Base-by-base conservation (phyloP, 2,888 invertebrate genomes). In the Gymnocheta viridis region DNA sequence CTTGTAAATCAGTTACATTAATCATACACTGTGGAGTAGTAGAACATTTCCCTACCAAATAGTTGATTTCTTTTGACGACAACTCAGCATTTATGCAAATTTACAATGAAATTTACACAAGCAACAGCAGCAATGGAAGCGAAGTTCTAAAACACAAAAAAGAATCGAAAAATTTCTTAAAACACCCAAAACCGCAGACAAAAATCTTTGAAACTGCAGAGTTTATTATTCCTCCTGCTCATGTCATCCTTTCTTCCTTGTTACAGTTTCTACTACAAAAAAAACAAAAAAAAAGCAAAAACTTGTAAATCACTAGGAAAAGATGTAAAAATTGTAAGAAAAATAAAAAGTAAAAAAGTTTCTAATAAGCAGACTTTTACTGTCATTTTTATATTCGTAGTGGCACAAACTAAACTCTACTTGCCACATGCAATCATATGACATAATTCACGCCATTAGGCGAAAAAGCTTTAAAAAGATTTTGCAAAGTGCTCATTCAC, bases 81-180 rank as follows among this genome's bases (percentile, higher is more conserved):
- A 84, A 81, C 84, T 84, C 84, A 84, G 84, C 82, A 85, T 79
- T 82, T 82, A 85, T 85, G 85, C 76, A 85, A 85, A 85, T 82
- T 85, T 76, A 38, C 69, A 73, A 47, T 73, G 51, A 73, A 77
- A 77, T 80, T 77, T 77, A 67, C 76, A 77, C 76, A 58, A 82
- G 73, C 74, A 66, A 73, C 77, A 74, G 66, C 72, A 80, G 58
- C 64, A 73, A 72, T 38, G 32, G 29, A 49, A 66, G 51, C n/a
- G 70, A 32, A 64, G 44, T 47, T 24, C 5, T 56, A 64, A 19
- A 54, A 41, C 10, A 22, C n/a, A 58, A 66, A 47, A 67, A 38
- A 62, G 14, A 29, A 64, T 41, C n/a, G 35, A 12, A 67, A 77
- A 67, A 12, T 66, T 22, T 49, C 60, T 22, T 66, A 70, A 56